Evolutionary conservation across 1,140 invertebrate species (phyloP), one percentile per base, ranked within the genome.

Genomic region (Formica selysi): DNA sequence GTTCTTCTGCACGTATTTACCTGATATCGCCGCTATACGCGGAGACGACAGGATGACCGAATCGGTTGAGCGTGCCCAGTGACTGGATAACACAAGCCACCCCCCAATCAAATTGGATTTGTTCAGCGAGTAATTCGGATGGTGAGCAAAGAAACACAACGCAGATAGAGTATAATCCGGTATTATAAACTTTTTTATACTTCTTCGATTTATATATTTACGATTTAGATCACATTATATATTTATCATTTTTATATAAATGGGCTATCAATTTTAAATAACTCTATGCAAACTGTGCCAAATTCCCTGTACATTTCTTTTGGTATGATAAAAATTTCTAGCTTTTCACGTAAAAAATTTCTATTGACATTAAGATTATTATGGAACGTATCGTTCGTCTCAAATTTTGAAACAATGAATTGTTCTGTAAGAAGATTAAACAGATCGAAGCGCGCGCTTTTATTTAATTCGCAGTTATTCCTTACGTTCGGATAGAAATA

Each of bases 1-100:
- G 68, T 86, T 64, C 54, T 81, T 64, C 76, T 44, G 74, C 65
- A 86, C 76, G 84, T 86, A 79, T 79, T 86, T 86, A 86, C 65
- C 65, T 71, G 85, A 79, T 70, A 80, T 68, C 76, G 57, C 26
- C 41, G 51, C 62, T 67, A 62, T 61, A 38, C 51, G 29, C 85
- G 85, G 64, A 81, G 32, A 74, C 59, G 74, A 79, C 73, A 79
- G 61, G 61, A 41, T 65, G 59, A 79, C 65, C 74, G 59, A 79
- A 79, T 64, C 71, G 70, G 32, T 29, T 11, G 74, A 85, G 74
- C 71, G 41, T 78, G 36, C n/a, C 41, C 61, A n/a, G 61, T 85
- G 74, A 65, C 74, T 85, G 59, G 61, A 76, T 79, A 51, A 85
- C 62, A 74, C 79, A 62, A 80, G n/a, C 22, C 32, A 29, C 7